Percentiles rank a stretch among this genome's conserved stretches.
phyloP scores from a whole-genome alignment of 2,797 vertebrate species.

The Alfaro cultratus region DNA sequence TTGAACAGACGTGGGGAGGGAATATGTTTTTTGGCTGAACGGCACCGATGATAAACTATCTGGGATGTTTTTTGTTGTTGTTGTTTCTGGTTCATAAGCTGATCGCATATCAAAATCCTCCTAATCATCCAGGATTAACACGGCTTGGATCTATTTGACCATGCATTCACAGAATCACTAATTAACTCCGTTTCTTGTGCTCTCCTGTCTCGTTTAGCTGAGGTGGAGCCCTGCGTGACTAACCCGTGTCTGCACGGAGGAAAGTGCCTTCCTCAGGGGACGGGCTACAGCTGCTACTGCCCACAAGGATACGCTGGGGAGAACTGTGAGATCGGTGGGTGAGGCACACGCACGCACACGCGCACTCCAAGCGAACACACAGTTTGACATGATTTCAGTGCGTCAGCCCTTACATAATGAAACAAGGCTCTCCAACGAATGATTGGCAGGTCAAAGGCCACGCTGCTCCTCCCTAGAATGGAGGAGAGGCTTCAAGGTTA shows the following conservation, averaged over 20 bases:
- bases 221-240: slow-evolving; percentile 83
- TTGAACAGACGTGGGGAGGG: slow-evolving; percentile 62
- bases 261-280: slow-evolving; percentile 86
- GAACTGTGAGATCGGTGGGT: slow-evolving; percentile 96
- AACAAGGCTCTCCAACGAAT: slow-evolving; percentile 13
- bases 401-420: slow-evolving; percentile 19
- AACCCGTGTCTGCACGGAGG: slow-evolving; percentile 94
- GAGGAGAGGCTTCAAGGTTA: slow-evolving; percentile 43
- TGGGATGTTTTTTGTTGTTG: neutral
- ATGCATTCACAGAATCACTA: slow-evolving; percentile 10
- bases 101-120: slow-evolving; percentile 10
- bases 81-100: slow-evolving; percentile 13
- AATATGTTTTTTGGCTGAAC: slow-evolving; percentile 44
- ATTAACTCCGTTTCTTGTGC: slow-evolving; percentile 14
- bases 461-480: slow-evolving; percentile 19
- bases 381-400: slow-evolving; percentile 29
- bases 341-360: slow-evolving; percentile 2
- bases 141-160: slow-evolving; percentile 7
- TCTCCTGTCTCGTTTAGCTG: slow-evolving; percentile 60
- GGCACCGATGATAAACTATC: slow-evolving; percentile 36
- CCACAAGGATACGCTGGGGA: slow-evolving; percentile 91
- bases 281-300: slow-evolving; percentile 90
- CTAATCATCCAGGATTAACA: slow-evolving; percentile 1
- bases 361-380: slow-evolving; percentile 11
- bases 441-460: slow-evolving; percentile 47